These are phyloP conservation scores for Perizoma flavofasciatum DNA, from an alignment of 2,888 invertebrate genomes.

Conservation along the genomic window DNA sequence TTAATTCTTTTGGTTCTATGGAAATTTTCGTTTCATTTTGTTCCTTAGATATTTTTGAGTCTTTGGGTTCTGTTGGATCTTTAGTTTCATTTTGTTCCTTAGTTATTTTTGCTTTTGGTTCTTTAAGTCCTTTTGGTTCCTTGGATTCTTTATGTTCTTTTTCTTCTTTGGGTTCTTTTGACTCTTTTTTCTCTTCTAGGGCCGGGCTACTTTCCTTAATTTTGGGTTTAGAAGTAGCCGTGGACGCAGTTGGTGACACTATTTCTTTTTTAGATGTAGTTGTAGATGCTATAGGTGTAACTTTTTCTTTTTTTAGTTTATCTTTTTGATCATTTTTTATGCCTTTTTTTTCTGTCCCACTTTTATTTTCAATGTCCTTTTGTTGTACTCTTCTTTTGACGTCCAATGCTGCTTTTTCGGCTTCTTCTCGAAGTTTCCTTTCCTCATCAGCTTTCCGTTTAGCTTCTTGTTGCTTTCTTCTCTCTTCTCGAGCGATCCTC, in stretches of 20 bases:
- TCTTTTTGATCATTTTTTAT: no score
- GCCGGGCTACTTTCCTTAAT: neutral
- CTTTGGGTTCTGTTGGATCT: no score
- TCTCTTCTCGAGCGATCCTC: conserved; percentile 24
- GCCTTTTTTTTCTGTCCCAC: no score
- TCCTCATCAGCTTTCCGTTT: conserved; percentile 33
- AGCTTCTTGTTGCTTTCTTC: conserved; percentile 30
- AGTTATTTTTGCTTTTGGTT: no score
- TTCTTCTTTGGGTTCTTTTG: neutral
- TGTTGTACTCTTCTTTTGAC: no score
- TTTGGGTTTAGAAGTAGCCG: conserved; percentile 4
- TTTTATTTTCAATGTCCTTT: no score
- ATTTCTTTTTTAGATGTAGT: no score
- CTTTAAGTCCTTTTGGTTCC: no score
- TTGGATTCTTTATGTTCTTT: neutral
- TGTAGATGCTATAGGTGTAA: conserved; percentile 5
- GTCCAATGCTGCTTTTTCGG: neutral
- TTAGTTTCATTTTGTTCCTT: no score
- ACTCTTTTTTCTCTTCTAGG: neutral
- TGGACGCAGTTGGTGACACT: neutral
- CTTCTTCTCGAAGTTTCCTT: conserved; percentile 13
- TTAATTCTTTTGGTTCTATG: no score
- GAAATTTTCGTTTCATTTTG: no score
- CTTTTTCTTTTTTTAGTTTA: conserved; percentile 19
- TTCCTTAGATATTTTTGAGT: no score